Evolutionary conservation across 2,888 invertebrate species (phyloP).

Genomic region (Syritta pipiens): DNA sequence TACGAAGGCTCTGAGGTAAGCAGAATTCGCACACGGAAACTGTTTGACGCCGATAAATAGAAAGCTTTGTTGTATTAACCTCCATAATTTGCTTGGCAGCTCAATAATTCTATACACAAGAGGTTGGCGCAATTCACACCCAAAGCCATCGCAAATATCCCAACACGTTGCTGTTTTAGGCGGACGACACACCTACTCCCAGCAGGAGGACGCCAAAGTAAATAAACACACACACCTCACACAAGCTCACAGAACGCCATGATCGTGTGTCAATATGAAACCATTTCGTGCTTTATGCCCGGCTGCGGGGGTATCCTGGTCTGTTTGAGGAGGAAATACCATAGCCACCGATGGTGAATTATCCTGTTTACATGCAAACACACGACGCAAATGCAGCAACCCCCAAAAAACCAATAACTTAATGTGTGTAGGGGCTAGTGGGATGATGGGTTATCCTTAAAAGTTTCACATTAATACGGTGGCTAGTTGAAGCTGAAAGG

Average conservation of each 20-base stretch:
- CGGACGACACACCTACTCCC: not conserved
- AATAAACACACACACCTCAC: conserved; percentile 34
- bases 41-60: conserved; percentile 49
- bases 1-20: conserved; percentile 12
- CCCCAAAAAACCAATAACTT: conserved; percentile 45
- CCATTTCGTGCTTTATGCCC: conserved; percentile 15
- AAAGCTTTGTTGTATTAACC: conserved; percentile 42
- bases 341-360: conserved; percentile 38
- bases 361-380: conserved; percentile 62
- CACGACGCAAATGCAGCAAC: conserved; percentile 19
- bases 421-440: conserved; percentile 11
- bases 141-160: conserved; percentile 44
- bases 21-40: conserved; percentile 39
- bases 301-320: conserved; percentile 43
- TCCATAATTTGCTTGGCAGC: conserved; percentile 47
- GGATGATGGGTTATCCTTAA: conserved; percentile 32
- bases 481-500: not conserved
- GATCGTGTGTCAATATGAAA: conserved; percentile 50
- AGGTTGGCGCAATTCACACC: conserved; percentile 22
- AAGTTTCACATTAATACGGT: conserved; percentile 47
- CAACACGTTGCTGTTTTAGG: conserved; percentile 1
- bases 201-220: conserved; percentile 32
- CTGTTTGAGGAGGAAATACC: conserved; percentile 44
- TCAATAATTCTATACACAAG: conserved; percentile 40
- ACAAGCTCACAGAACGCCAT: conserved; percentile 24